Base-by-base conservation (phyloP, 2,888 invertebrate species). In the Hypomecis punctinalis region DNA sequence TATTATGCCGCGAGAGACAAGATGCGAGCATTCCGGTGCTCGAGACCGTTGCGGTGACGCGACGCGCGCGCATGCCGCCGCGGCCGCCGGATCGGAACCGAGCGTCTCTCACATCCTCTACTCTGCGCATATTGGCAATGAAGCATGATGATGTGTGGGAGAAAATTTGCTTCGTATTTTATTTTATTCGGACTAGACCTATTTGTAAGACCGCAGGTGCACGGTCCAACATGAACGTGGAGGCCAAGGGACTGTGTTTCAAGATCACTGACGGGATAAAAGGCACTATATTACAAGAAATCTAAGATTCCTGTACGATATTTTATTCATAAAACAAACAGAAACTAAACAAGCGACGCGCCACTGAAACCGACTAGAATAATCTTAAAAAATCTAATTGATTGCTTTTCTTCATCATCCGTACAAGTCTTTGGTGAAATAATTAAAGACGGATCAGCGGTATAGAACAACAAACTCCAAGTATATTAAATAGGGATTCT, bases 51-150 rank as follows among this genome's bases (percentile, higher is more conserved):
- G 90, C 90, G 88, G 80, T 85, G 87, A 88, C 88, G 85, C 74
- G 78, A 79, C 86, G 86, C 88, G 78, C 80, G 81, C 81, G 81
- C 88, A 91, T 91, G 85, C 89, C 87, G 77, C 84, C 90, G 90
- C 81, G 84, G 80, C 82, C 85, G 81, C 74, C 86, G 89, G 89
- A 82, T 89, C 85, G 91, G 90, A 90, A 91, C 90, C 86, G 79
- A 83, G 75, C 80, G 83, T 80, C 76, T 78, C 70, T 49, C 58
- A 11, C 63, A 54, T 55, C 60, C 48, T 42, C 23, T 36, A 45
- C 57, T 70, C 70, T 71, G 72, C 75, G 73, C 72, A 75, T 72
- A 61, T 63, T 71, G 67, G 67, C 74, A 67, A 68, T 49, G 46
- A 67, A 63, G 53, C 53, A 48, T 59, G 48, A 60, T 55, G 63